Percentiles rank a stretch among this genome's conserved stretches.
phyloP scores from a whole-genome alignment of 2,888 invertebrate species.

The Amblyjoppa fuscipennis region DNA sequence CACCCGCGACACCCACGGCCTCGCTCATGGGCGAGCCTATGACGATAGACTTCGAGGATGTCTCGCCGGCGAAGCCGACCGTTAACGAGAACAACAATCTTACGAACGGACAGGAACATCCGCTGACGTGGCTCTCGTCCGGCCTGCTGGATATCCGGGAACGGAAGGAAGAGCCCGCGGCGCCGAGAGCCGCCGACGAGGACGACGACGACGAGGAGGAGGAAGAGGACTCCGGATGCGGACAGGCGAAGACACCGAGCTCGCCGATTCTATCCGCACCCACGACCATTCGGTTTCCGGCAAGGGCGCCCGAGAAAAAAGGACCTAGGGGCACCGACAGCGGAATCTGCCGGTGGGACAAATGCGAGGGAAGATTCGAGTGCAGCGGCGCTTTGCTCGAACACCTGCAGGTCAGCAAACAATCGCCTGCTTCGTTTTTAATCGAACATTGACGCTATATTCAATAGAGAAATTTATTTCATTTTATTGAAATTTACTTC shows the following conservation, averaged over 20 bases:
- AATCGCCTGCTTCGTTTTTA: neutral
- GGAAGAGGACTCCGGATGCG: conserved; percentile 80
- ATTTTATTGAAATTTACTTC: too few species aligned
- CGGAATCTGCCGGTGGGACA: conserved; percentile 92
- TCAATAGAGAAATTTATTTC: too few species aligned
- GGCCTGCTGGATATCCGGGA: conserved; percentile 59
- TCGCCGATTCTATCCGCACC: conserved; percentile 93
- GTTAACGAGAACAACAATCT: conserved; percentile 83
- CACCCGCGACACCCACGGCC: conserved; percentile 69
- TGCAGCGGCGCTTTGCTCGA: conserved; percentile 93
- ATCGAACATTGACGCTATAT: too few species aligned
- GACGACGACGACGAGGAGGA: conserved; percentile 81
- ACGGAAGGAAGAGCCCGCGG: conserved; percentile 51
- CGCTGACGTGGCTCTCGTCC: conserved; percentile 65
- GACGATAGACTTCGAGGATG: conserved; percentile 64
- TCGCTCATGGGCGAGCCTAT: conserved; percentile 62
- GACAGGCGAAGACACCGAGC: conserved; percentile 82
- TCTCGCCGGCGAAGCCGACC: conserved; percentile 73
- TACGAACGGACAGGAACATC: conserved; percentile 71
- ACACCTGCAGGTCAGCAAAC: conserved; percentile 91
- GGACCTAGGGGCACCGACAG: conserved; percentile 84
- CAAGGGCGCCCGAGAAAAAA: conserved; percentile 81
- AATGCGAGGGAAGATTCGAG: conserved; percentile 92
- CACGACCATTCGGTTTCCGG: conserved; percentile 93
- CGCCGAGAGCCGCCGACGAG: conserved; percentile 74